phyloP scores from a whole-genome alignment of 2,113 vertebrate genomes.

The Montifringilla adamsi region DNA sequence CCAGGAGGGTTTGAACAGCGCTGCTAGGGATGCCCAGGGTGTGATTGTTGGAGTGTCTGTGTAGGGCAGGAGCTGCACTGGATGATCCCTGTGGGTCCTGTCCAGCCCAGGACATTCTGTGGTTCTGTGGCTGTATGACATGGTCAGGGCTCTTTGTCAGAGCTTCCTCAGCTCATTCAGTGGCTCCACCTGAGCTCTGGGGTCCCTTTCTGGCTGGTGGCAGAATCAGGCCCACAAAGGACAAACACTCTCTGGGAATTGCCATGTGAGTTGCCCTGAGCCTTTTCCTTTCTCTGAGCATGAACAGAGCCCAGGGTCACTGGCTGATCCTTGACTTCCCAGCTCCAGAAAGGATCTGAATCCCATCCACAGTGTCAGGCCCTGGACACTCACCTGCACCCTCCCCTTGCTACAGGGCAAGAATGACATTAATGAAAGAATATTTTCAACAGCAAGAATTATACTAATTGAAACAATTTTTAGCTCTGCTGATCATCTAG shows the following conservation, averaged over 20 bases:
- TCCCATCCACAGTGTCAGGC: fast-evolving
- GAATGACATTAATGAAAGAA: background rate
- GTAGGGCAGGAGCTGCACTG: background rate
- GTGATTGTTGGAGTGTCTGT: background rate
- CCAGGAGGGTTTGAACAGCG: fast-evolving
- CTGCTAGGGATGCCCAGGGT: background rate
- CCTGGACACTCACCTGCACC: background rate
- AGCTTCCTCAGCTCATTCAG: background rate
- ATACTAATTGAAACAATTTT: background rate
- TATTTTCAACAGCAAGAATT: background rate
- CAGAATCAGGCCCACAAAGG: background rate
- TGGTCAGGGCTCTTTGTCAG: background rate
- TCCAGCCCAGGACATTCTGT: background rate
- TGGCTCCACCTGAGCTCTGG: background rate
- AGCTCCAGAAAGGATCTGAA: background rate
- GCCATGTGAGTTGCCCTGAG: background rate
- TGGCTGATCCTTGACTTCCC: background rate
- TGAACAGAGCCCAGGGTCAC: background rate
- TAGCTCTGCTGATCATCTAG: background rate
- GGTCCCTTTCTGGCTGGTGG: background rate
- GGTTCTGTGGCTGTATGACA: background rate
- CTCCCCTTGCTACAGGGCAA: background rate
- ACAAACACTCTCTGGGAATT: background rate
- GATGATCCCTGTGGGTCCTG: fast-evolving
- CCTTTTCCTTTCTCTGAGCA: background rate